phyloP scores from a whole-genome alignment of 2,888 invertebrate genomes.

The Drosophila lutescens region DNA sequence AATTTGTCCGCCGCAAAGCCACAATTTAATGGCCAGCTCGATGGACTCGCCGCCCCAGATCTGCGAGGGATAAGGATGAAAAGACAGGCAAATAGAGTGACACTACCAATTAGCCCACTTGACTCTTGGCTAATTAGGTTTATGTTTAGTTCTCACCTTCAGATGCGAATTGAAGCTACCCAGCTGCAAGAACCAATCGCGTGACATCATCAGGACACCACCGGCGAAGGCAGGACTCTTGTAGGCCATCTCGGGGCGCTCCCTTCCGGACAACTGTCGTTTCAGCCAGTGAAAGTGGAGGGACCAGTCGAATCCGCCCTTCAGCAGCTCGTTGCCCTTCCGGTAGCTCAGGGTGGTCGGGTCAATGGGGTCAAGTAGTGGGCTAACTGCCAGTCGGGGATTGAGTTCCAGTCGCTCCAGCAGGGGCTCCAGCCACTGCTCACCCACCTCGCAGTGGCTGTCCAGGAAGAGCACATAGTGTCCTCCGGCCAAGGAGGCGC shows the following conservation, averaged over 20 bases:
- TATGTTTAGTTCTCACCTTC: conserved; percentile 65
- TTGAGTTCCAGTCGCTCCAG: conserved; percentile 73
- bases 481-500: conserved; percentile 80
- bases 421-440: conserved; percentile 84
- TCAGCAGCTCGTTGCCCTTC: conserved; percentile 78
- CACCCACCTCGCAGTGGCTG: conserved; percentile 83
- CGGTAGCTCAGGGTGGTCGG: conserved; percentile 83
- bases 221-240: conserved; percentile 82
- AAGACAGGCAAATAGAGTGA: conserved; percentile 3
- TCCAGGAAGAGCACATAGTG: conserved; percentile 84
- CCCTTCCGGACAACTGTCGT: conserved; percentile 40
- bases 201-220: conserved; percentile 83
- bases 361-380: conserved; percentile 85
- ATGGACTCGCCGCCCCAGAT: conserved; percentile 85
- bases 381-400: conserved; percentile 81
- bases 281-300: conserved; percentile 85
- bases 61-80: conserved; percentile 54
- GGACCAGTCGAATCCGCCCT: conserved; percentile 85
- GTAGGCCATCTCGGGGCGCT: conserved; percentile 47
- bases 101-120: conserved; percentile 63
- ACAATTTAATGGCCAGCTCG: conserved; percentile 84
- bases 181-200: conserved; percentile 83
- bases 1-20: conserved; percentile 85
- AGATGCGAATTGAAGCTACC: conserved; percentile 83
- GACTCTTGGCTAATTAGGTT: conserved; percentile 60